Percentiles rank a stretch among this genome's conserved stretches.
Conservation (phyloP, 2,113 vertebrate genomes). For the Paralichthys olivaceus region DNA sequence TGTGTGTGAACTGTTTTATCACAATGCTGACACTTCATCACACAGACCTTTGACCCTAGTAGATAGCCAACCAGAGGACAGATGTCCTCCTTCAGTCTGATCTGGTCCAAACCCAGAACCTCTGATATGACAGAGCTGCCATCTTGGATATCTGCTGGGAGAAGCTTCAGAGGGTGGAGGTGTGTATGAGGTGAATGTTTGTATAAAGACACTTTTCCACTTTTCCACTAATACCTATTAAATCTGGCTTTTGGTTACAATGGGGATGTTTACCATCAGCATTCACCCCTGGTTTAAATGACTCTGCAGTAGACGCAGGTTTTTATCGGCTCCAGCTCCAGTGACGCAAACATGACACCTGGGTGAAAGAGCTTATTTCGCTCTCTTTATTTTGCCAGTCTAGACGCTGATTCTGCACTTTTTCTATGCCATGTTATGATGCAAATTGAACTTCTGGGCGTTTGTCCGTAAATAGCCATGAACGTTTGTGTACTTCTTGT, state of each 20-base stretch:
- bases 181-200: constrained; percentile 7
- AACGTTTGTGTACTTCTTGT: too few species aligned
- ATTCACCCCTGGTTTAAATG: too few species aligned
- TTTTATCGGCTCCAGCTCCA: too few species aligned
- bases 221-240: too few species aligned
- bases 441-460: too few species aligned
- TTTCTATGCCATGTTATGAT: not conserved
- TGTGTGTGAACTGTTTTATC: too few species aligned
- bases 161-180: constrained; percentile 2
- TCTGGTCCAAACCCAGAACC: constrained; percentile 22
- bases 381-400: not conserved
- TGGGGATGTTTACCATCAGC: too few species aligned
- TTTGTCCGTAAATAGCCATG: too few species aligned
- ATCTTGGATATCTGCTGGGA: constrained; percentile 26
- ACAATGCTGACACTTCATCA: too few species aligned
- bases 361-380: not conserved
- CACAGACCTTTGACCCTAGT: constrained; percentile 12
- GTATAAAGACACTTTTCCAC: not conserved
- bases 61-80: constrained; percentile 37
- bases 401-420: not conserved
- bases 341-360: not conserved
- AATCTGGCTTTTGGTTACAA: too few species aligned
- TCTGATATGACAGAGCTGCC: constrained; percentile 51
- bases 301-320: too few species aligned
- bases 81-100: constrained; percentile 66